Base-by-base conservation (phyloP, 2,113 vertebrate species). In the Oostethus manadensis region DNA sequence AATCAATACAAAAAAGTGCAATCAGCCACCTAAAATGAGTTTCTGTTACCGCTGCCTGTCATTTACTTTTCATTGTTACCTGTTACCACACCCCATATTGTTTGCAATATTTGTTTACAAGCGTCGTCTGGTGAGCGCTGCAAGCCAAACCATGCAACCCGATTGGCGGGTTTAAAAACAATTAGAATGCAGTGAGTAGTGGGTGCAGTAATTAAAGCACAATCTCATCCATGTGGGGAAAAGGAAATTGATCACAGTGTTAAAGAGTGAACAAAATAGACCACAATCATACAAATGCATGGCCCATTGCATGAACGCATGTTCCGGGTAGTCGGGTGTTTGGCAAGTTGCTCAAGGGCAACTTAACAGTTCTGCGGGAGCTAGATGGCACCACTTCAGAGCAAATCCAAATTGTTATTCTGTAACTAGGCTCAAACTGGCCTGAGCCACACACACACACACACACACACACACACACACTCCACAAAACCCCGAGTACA, bases 51-150 rank as follows among this genome's bases (percentile, higher is more conserved):
- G 3, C 26, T 51, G 23, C 16, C n/a, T n/a, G 26, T n/a, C 26
- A 35, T 53, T 54, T 18, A 18, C n/a, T 20, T 55, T 55, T 21
- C 33, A 21, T 20, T 55, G 51, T 54, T 18, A 54, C n/a, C 49
- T 26, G 22, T 51, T 15, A 51, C 22, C 1, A 54, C 10, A 54
- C 20, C 10, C n/a, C 26, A 10, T 8, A 3, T 38, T 11, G 38
- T 42, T 13, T 42, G 5, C 13, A 54, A 3, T 11, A 2, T 8
- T 33, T 18, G 14, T 54, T 10, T 10, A 33, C 13, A 42, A 42
- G 5, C 3, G 2, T 13, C 14, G 4, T 14, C 38, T 14, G 38
- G 38, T 42, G 11, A 14, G 3, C 38, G 2, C 13, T 42, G 38
- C 38, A 42, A 42, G 38, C 6, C 38, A 42, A 42, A 42, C 10